Evolutionary conservation across 2,797 vertebrate species (phyloP).

Genomic region (Echiichthys vipera): DNA sequence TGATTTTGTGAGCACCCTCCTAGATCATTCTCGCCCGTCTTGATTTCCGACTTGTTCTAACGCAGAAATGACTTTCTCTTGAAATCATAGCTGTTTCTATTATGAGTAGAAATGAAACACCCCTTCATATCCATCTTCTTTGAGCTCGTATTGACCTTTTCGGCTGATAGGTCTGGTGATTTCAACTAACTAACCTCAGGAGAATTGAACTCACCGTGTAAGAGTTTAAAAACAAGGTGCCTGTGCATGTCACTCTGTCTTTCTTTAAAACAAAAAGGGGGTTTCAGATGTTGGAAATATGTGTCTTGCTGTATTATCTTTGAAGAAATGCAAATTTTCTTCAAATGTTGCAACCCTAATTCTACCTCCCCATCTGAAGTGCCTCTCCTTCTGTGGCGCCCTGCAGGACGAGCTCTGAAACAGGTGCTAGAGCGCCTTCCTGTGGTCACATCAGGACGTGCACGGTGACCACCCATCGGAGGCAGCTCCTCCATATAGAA

Average conservation of each 20-base stretch:
- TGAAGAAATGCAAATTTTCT: conserved; percentile 36
- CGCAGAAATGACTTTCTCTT: not conserved
- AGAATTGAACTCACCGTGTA: conserved; percentile 5
- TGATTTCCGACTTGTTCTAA: not conserved
- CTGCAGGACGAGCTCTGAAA: conserved; percentile 12
- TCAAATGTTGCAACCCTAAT: conserved; percentile 29
- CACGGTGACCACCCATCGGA: not conserved
- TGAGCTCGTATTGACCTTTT: conserved; percentile 23
- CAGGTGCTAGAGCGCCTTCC: conserved; percentile 47
- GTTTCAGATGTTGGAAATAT: not conserved
- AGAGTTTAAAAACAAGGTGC: no score
- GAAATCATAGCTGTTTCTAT: not conserved
- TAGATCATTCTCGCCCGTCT: not conserved
- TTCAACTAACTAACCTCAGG: not conserved
- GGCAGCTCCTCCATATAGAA: not conserved
- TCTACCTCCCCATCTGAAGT: conserved; percentile 11
- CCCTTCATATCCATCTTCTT: conserved; percentile 8
- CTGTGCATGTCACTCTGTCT: not conserved
- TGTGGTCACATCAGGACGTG: conserved; percentile 38
- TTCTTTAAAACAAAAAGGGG: not conserved
- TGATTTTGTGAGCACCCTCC: not conserved
- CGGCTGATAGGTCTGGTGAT: not conserved
- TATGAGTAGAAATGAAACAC: not conserved
- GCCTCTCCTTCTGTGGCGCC: conserved; percentile 8
- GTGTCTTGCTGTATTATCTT: not conserved